Base-by-base conservation (phyloP, 1,140 invertebrate species). In the Popillia japonica region DNA sequence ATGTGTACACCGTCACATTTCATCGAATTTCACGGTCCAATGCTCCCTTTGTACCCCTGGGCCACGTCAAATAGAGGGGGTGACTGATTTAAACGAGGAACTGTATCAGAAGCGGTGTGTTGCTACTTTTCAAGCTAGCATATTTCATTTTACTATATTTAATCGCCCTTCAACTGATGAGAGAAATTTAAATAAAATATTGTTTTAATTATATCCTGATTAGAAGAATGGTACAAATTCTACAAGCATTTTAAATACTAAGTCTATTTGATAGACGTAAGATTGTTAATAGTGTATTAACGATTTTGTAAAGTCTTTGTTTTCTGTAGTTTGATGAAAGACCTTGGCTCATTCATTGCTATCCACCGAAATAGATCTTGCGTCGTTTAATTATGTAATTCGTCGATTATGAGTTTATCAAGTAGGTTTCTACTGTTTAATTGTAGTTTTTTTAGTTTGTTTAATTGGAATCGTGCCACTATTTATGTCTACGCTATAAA, bases 1-100 rank as follows among this genome's bases (percentile, higher is more conserved):
- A 83, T 83, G 83, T 82, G 82, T 83, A 82, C 81, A 80, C 81
- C 84, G 85, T 86, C 85, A 84, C 84, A 86, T 86, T 86, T 86
- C 84, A 86, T 86, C 84, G 84, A 85, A 86, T 86, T 86, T 85
- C 84, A 85, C 83, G 83, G 81, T 77, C 82, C 80, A 81, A 48
- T 81, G 80, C 75, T 27, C 77, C 83, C 80, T 85, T 85, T 85
- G 84, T 85, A 78, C 27, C 73, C 73, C 79, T 40, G 55, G 64
- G 64, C 61, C 72, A 48, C 72, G 44, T 77, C 55, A 78, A 78
- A 78, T 78, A 80, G 74, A 64, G 78, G 75, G 77, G 79, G 77
- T 74, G 72, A 48, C 14, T 74, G 72, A 74, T 74, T 40, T 74
- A 74, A 72, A 40, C 41, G 40, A 14, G 9, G 40, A 74, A 74